Percentiles rank a stretch among this genome's conserved stretches.
These are phyloP conservation scores for Penaeus vannamei DNA, from an alignment of 1,140 invertebrate genomes.

Conservation along the genomic window DNA sequence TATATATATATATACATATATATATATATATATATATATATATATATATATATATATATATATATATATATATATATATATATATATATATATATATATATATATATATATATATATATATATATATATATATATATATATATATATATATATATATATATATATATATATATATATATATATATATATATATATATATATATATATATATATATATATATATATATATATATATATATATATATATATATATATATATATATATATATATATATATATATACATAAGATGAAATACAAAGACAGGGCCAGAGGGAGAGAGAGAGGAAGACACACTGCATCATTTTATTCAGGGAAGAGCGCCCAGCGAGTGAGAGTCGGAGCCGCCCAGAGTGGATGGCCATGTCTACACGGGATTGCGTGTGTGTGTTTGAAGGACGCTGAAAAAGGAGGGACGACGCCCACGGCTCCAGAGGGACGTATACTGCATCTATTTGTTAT, in stretches of 20 bases:
- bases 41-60: conserved; percentile 10
- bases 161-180: neutral
- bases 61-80: conserved; percentile 4
- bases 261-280: neutral
- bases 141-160: neutral
- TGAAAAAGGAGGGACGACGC: too few relatives aligned
- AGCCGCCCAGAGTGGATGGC: neutral
- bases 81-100: neutral
- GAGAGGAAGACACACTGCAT: neutral
- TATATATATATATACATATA: neutral
- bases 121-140: neutral
- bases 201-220: neutral
- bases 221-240: neutral
- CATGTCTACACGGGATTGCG: too few relatives aligned
- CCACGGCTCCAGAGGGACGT: too few relatives aligned
- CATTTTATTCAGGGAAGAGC: too few relatives aligned
- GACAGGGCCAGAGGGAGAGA: neutral
- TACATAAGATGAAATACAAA: neutral
- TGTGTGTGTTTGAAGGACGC: too few relatives aligned
- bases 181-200: neutral
- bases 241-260: neutral
- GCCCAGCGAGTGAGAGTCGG: neutral
- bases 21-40: conserved; percentile 25
- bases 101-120: neutral
- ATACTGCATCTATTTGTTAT: too few relatives aligned